These are phyloP conservation scores for Adoxophyes honmai DNA, from an alignment of 1,140 invertebrate genomes.

Conservation along the genomic window DNA sequence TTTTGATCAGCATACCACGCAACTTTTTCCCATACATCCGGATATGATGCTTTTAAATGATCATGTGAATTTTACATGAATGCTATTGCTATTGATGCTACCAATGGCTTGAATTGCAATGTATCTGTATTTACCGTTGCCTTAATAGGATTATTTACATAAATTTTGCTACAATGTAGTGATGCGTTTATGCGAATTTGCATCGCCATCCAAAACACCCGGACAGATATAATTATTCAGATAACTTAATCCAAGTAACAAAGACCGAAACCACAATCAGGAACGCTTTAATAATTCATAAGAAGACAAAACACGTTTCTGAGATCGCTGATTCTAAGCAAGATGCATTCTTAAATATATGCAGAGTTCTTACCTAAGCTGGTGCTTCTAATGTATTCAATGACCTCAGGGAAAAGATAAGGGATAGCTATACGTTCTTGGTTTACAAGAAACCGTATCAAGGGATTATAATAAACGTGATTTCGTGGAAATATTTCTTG, in stretches of 20 bases:
- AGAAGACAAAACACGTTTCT: background rate
- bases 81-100: no score
- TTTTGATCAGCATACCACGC: constrained; percentile 4
- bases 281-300: constrained; percentile 17
- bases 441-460: constrained; percentile 10
- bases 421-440: background rate
- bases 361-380: background rate
- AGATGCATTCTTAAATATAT: constrained; percentile 17
- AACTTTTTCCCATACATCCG: background rate
- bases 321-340: constrained; percentile 6
- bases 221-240: background rate
- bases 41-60: background rate
- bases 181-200: no score
- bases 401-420: constrained; percentile 9
- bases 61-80: background rate
- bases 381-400: constrained; percentile 10
- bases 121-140: no score
- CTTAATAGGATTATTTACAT: no score
- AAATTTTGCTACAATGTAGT: no score
- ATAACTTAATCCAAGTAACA: background rate
- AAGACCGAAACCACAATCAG: background rate
- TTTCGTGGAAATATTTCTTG: background rate
- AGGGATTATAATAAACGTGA: background rate
- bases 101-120: background rate
- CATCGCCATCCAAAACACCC: background rate